Conservation (phyloP, 1,140 invertebrate genomes). For the Pectinophora gossypiella region DNA sequence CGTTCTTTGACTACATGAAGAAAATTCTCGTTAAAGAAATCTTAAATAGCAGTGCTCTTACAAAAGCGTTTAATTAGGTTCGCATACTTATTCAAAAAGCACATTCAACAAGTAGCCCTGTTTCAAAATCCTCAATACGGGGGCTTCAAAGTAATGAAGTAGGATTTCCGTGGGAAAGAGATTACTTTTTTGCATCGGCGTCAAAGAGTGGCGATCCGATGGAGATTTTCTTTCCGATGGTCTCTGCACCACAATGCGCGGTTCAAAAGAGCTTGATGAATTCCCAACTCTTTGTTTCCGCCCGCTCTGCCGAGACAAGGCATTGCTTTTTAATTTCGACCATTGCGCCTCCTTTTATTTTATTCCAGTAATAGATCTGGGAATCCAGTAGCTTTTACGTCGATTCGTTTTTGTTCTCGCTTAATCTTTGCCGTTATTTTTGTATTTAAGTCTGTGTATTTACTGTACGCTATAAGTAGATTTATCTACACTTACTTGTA, state of each 20-base stretch:
- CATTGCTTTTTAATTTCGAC: conserved; percentile 73
- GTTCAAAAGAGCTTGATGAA: conserved; percentile 74
- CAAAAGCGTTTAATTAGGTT: conserved; percentile 57
- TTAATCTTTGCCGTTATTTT: too few relatives aligned
- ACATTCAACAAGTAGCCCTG: conserved; percentile 62
- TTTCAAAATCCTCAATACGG: conserved; percentile 54
- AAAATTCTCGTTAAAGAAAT: too few relatives aligned
- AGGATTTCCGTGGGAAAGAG: conserved; percentile 51
- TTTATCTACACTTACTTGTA: too few relatives aligned
- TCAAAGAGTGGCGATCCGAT: conserved; percentile 70
- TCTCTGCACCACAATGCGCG: conserved; percentile 63
- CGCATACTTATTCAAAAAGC: conserved; percentile 56
- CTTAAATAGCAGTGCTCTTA: not conserved
- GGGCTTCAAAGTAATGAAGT: conserved; percentile 62
- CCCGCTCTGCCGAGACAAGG: conserved; percentile 63
- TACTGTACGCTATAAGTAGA: too few relatives aligned
- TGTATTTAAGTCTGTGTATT: too few relatives aligned
- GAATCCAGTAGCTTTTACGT: not conserved
- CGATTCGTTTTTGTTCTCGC: too few relatives aligned
- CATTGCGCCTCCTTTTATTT: conserved; percentile 61
- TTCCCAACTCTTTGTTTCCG: conserved; percentile 66
- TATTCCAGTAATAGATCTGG: conserved; percentile 63
- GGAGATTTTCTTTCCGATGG: conserved; percentile 69
- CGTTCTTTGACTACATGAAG: too few relatives aligned
- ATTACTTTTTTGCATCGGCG: conserved; percentile 65